A percentile compares a stretch with the other conserved stretches of the same genome.
Conservation (phyloP, 2,888 invertebrate genomes). For the Germaria angustata region DNA sequence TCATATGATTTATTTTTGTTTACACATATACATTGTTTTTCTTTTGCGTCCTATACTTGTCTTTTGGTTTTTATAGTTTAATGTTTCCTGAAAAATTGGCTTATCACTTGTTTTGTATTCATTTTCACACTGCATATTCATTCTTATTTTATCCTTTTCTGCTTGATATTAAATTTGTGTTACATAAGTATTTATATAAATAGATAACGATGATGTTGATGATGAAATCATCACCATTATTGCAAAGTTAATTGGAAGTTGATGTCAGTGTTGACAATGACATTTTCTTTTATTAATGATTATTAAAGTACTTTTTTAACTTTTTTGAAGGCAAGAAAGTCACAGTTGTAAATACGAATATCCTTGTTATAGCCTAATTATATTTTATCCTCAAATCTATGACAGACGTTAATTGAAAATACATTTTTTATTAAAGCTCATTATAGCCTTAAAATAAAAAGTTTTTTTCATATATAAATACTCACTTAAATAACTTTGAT, state of each 20-base stretch:
- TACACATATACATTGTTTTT: neutral
- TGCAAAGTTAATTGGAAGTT: constrained; percentile 56
- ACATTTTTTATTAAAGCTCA: too few species aligned
- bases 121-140: neutral
- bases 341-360: neutral
- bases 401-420: neutral
- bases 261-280: constrained; percentile 58
- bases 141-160: neutral
- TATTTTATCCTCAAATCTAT: neutral
- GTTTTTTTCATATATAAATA: too few species aligned
- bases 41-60: neutral
- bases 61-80: neutral
- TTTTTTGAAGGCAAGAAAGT: neutral
- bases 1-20: constrained; percentile 50
- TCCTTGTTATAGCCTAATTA: neutral
- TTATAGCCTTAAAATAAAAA: too few species aligned
- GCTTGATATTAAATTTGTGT: neutral
- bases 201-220: constrained; percentile 6
- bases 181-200: constrained; percentile 20
- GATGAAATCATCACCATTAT: constrained; percentile 59
- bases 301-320: neutral
- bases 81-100: constrained; percentile 2
- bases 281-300: constrained; percentile 43
- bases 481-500: too few species aligned
- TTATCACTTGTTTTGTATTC: neutral